Conservation (phyloP, 2,797 vertebrate genomes). For the Sebastes kiyomatsui region DNA sequence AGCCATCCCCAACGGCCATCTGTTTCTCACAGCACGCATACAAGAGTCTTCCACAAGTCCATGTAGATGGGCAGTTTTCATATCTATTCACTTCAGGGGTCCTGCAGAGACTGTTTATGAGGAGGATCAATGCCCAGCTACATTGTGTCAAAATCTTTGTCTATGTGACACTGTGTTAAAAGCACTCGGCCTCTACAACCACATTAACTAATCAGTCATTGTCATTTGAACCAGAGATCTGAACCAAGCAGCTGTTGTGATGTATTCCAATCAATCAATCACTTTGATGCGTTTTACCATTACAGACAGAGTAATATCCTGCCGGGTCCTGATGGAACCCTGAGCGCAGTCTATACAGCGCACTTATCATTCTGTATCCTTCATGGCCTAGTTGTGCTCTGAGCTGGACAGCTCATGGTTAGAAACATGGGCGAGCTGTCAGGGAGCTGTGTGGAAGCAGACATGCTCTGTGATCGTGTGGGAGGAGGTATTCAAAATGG, state of each 20-base stretch:
- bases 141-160: background rate
- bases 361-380: background rate
- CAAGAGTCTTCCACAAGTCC: background rate
- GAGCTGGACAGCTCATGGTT: conserved; percentile 9
- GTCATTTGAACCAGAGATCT: background rate
- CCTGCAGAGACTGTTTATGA: background rate
- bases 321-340: background rate
- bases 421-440: conserved; percentile 1
- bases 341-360: background rate
- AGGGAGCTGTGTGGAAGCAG: conserved; percentile 47
- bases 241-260: conserved; percentile 10
- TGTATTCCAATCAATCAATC: background rate
- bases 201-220: background rate
- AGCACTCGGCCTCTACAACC: background rate
- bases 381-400: background rate
- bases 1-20: background rate
- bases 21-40: background rate
- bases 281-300: background rate
- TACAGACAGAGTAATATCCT: background rate
- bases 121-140: conserved; percentile 14
- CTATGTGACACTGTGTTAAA: background rate
- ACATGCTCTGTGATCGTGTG: conserved; percentile 64
- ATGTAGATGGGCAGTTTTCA: conserved; percentile 14
- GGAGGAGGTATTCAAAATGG: conserved; percentile 8
- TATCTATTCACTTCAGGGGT: background rate